Evolutionary conservation across 2,113 vertebrate species (phyloP).

Genomic region (Scophthalmus maximus): DNA sequence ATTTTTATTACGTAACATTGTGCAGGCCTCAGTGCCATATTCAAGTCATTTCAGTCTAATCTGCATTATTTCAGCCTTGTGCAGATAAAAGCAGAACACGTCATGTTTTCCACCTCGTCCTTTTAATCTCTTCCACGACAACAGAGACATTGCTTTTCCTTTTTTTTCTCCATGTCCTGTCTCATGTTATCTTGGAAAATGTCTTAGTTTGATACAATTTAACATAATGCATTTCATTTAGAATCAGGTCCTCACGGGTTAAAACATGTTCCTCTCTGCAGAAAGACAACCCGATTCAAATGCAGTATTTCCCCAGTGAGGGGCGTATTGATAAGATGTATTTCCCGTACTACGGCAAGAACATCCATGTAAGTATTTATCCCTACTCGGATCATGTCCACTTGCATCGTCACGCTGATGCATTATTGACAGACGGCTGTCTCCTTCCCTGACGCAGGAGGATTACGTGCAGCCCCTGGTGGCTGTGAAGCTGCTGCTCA

Average conservation of each 20-base stretch:
- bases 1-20: slow-evolving; percentile 53
- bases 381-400: neutral
- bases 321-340: slow-evolving; percentile 93
- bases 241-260: neutral
- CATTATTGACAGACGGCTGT: slow-evolving; percentile 18
- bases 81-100: slow-evolving; percentile 23
- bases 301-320: slow-evolving; percentile 86
- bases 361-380: slow-evolving; percentile 89
- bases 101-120: slow-evolving; percentile 31
- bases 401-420: neutral
- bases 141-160: slow-evolving; percentile 31
- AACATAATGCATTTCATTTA: neutral
- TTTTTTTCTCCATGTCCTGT: slow-evolving; percentile 37
- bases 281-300: slow-evolving; percentile 76
- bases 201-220: slow-evolving; percentile 7
- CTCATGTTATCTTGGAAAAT: slow-evolving; percentile 24
- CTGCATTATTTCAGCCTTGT: slow-evolving; percentile 3
- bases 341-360: slow-evolving; percentile 97
- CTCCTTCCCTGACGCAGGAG: slow-evolving; percentile 77
- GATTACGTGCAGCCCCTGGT: slow-evolving; percentile 94
- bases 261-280: slow-evolving; percentile 67
- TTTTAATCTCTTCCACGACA: slow-evolving; percentile 34
- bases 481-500: slow-evolving; percentile 89
- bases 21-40: slow-evolving; percentile 40
- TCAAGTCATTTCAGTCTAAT: slow-evolving; percentile 36